Percentiles rank a stretch among this genome's conserved stretches.
phyloP scores from a whole-genome alignment of 2,113 vertebrate genomes.

The Theristicus caerulescens region DNA sequence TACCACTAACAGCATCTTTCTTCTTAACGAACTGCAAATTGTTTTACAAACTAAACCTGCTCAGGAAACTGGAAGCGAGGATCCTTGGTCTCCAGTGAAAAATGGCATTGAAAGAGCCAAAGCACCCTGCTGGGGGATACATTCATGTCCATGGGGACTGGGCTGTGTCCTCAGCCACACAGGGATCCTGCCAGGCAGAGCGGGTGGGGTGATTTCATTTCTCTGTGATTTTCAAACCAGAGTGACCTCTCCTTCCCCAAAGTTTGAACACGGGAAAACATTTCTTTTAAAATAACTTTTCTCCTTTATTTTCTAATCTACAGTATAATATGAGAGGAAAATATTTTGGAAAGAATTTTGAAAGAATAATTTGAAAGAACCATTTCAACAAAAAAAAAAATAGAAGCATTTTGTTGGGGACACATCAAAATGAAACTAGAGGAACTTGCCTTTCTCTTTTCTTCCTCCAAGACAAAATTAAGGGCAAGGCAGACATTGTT shows the following conservation, averaged over 20 bases:
- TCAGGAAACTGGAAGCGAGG: neutral
- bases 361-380: neutral
- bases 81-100: neutral
- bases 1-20: neutral
- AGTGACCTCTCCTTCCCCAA: neutral
- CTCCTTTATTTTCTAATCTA: neutral
- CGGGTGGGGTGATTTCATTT: neutral
- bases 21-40: neutral
- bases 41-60: neutral
- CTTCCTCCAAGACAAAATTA: neutral
- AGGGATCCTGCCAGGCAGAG: neutral
- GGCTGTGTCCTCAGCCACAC: neutral
- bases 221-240: neutral
- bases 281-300: neutral
- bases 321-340: neutral
- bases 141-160: accelerated
- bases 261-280: neutral
- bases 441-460: neutral
- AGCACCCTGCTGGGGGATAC: neutral
- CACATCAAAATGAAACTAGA: neutral
- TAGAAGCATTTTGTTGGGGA: neutral
- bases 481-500: neutral
- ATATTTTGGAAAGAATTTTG: neutral
- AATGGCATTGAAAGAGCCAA: neutral
- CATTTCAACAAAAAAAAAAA: neutral